Conservation (phyloP, 1,140 invertebrate genomes). For the Trichonephila clavata region DNA sequence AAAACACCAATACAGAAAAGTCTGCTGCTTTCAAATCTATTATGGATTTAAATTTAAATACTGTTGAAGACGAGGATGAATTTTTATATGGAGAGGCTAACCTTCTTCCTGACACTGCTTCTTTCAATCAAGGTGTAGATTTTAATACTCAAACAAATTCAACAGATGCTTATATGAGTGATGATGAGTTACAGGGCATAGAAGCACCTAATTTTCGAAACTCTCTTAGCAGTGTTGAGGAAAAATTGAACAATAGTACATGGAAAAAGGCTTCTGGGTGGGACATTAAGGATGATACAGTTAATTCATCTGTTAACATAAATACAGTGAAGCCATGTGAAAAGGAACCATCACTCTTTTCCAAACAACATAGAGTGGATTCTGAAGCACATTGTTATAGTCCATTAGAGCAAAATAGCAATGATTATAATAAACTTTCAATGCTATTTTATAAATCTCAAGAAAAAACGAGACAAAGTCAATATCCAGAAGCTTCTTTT, state of each 20-base stretch:
- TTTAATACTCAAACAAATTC: background rate
- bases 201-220: background rate
- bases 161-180: background rate
- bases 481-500: too few species aligned
- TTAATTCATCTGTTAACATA: background rate
- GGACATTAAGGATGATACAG: background rate
- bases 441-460: background rate
- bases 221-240: background rate
- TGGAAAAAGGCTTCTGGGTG: background rate
- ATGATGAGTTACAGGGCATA: background rate
- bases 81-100: constrained; percentile 71
- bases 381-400: background rate
- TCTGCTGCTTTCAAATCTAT: background rate
- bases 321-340: background rate
- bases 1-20: background rate
- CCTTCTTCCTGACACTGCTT: background rate
- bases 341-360: background rate
- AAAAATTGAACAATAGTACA: background rate
- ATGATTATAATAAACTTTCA: background rate
- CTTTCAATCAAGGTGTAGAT: background rate
- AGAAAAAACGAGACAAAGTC: background rate
- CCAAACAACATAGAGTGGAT: background rate
- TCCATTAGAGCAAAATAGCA: background rate
- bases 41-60: constrained; percentile 24
- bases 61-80: constrained; percentile 68